Conservation (phyloP, 2,888 invertebrate species). For the Heliconius sara region DNA sequence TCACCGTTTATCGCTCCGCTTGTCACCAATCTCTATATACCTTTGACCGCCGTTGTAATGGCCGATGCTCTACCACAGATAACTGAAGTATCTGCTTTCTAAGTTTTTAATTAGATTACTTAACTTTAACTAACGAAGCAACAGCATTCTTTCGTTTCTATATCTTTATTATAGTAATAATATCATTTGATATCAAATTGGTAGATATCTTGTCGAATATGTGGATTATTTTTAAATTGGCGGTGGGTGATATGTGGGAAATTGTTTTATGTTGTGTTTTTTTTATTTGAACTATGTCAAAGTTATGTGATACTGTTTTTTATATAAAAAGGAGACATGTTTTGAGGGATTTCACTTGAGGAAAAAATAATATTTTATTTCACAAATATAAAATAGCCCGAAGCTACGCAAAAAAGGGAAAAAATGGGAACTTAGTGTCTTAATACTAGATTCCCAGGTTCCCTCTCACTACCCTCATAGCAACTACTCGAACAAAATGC, state of each 20-base stretch:
- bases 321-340: no score
- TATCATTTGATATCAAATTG: conserved; percentile 33
- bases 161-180: conserved; percentile 43
- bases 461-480: background rate
- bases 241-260: background rate
- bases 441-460: background rate
- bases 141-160: conserved; percentile 42
- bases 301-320: no score
- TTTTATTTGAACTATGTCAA: no score
- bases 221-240: conserved; percentile 16
- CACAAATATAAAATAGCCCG: no score
- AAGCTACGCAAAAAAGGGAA: background rate
- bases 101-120: conserved; percentile 73
- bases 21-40: conserved; percentile 52
- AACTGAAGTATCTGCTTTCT: conserved; percentile 62
- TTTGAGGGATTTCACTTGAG: no score
- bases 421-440: background rate
- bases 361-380: no score
- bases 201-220: conserved; percentile 33
- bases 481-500: no score
- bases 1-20: conserved; percentile 53
- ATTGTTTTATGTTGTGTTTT: background rate
- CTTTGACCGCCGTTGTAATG: conserved; percentile 70
- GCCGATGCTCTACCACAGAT: conserved; percentile 66
- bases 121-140: conserved; percentile 49